Evolutionary conservation across 1,140 invertebrate genomes (phyloP).

Genomic region (Stratiolaelaps scimitus): DNA sequence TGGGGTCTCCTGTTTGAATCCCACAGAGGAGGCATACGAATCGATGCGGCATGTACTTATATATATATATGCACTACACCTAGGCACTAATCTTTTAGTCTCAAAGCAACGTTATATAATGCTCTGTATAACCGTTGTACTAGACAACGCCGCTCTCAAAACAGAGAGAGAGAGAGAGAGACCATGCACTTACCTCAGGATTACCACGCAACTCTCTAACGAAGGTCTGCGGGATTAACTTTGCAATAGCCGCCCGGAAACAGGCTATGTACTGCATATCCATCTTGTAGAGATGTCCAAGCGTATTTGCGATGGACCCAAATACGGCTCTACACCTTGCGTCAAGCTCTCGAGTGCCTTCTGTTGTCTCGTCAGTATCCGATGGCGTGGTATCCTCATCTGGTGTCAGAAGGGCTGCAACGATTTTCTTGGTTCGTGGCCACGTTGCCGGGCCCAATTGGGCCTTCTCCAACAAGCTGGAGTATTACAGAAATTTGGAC

Average conservation of each 20-base stretch:
- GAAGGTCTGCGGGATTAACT: not conserved
- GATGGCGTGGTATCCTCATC: not conserved
- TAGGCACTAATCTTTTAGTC: no score
- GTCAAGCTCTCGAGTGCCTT: not conserved
- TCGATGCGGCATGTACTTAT: no score
- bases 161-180: no score
- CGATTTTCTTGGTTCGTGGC: constrained; percentile 5
- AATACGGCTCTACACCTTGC: not conserved
- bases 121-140: no score
- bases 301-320: not conserved
- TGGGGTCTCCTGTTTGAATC: no score
- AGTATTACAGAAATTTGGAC: no score
- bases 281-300: constrained; percentile 20
- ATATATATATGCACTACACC: no score
- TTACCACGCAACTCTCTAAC: not conserved
- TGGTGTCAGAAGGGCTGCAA: not conserved
- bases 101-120: no score
- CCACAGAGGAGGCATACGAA: no score
- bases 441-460: not conserved
- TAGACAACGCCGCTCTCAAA: no score
- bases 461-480: not conserved
- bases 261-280: not conserved
- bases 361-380: not conserved
- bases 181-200: not conserved
- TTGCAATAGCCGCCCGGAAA: not conserved